Percentiles rank a stretch among this genome's conserved stretches.
phyloP scores from a whole-genome alignment of 2,797 vertebrate species.

The Macrochelys suwanniensis region DNA sequence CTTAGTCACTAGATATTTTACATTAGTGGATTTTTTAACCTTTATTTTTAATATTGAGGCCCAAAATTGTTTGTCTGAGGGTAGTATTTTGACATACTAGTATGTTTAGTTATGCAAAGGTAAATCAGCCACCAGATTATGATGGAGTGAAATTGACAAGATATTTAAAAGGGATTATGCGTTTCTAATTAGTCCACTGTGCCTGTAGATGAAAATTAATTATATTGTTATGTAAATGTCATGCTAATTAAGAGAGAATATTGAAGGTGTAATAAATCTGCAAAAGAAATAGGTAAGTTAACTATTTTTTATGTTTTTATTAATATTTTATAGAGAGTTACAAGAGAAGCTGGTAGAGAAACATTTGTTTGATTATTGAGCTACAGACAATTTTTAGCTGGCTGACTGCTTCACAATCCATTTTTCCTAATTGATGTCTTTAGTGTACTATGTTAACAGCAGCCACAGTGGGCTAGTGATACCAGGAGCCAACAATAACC shows the following conservation, averaged over 20 bases:
- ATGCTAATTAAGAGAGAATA: constrained; percentile 80
- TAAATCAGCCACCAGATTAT: constrained; percentile 56
- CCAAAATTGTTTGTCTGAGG: constrained; percentile 25
- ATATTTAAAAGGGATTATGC: constrained; percentile 73
- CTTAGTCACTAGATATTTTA: neutral
- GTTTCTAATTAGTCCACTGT: constrained; percentile 75
- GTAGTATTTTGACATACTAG: neutral
- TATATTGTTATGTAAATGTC: constrained; percentile 82
- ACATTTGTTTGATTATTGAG: constrained; percentile 49
- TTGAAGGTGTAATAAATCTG: constrained; percentile 74
- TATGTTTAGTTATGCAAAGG: constrained; percentile 20
- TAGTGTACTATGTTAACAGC: constrained; percentile 37
- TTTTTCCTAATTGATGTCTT: constrained; percentile 64
- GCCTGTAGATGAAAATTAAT: constrained; percentile 77
- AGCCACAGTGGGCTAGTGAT: neutral
- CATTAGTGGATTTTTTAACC: neutral
- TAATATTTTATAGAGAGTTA: constrained; percentile 43
- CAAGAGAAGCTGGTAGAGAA: constrained; percentile 45
- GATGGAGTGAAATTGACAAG: constrained; percentile 69
- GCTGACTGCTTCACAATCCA: constrained; percentile 48
- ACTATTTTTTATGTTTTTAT: constrained; percentile 63
- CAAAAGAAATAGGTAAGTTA: constrained; percentile 43
- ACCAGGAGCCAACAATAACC: constrained; percentile 40
- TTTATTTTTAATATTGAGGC: neutral
- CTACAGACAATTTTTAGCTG: constrained; percentile 57